Percentiles rank a stretch among this genome's conserved stretches.
These are phyloP conservation scores for Trissolcus japonicus DNA, from an alignment of 2,888 invertebrate genomes.

Conservation along the genomic window DNA sequence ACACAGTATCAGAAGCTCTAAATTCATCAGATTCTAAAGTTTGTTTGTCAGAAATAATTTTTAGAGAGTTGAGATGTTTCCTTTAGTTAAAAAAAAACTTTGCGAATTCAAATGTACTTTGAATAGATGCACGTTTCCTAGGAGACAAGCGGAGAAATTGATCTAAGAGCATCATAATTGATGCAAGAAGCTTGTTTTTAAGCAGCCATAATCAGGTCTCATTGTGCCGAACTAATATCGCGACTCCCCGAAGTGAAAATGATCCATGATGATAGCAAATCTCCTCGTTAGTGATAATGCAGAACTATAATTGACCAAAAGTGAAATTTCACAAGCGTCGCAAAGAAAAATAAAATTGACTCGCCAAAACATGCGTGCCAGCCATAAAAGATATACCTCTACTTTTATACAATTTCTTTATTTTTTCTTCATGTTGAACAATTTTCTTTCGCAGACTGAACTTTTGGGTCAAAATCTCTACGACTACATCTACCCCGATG, in stretches of 20 bases:
- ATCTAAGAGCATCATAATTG: conserved; percentile 27
- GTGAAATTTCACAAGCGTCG: conserved; percentile 10
- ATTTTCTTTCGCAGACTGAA: conserved; percentile 82
- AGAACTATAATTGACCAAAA: conserved; percentile 30
- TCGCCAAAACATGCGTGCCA: no score
- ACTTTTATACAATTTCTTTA: background rate
- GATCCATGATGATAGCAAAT: conserved; percentile 49
- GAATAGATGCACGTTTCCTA: no score
- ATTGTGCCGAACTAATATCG: conserved; percentile 51
- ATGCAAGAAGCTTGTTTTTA: conserved; percentile 48
- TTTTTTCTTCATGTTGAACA: background rate
- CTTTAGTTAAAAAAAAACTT: no score
- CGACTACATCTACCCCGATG: conserved; percentile 87
- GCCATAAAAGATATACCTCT: background rate
- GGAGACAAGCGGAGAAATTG: conserved; percentile 11
- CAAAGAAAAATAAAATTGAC: background rate
- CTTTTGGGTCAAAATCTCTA: conserved; percentile 88
- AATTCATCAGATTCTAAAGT: no score
- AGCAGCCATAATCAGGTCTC: conserved; percentile 56
- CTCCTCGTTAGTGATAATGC: conserved; percentile 34
- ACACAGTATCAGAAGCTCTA: no score
- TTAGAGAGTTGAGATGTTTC: no score
- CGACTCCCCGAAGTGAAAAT: conserved; percentile 57
- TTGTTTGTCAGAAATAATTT: no score
- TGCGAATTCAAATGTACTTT: no score